Evolutionary conservation across 1,140 invertebrate genomes (phyloP), one percentile per base, ranked within the genome.

Genomic region (Lepidotrigona ventralis): DNA sequence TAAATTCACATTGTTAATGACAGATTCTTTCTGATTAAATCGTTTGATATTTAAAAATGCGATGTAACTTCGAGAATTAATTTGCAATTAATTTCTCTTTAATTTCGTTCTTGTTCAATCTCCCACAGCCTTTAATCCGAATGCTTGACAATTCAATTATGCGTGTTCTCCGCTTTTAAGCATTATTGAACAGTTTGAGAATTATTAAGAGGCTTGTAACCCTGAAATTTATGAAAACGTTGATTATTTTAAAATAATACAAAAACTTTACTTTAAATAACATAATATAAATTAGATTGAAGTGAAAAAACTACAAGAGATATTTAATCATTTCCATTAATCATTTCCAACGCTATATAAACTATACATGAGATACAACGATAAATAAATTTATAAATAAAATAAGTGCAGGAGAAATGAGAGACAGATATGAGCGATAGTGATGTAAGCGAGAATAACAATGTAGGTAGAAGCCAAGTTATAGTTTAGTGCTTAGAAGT

Each of bases 131-230:
- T 29, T 46, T 66, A 12, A 71, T 53, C 56, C 51, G 6, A 23
- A 54, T 70, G 51, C 21, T 83, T 46, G 69, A 85, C 69, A 46
- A 74, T 51, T 71, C 6, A 12, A 29, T 82, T 26, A 88, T 63
- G 29, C 60, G 64, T n/a, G 39, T 46, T 83, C 70, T 71, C 29
- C 29, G 23, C n/a, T 15, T 85, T 80, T 64, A 74, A 84, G 80
- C 76, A 81, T 90, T 80, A 90, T 58, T 92, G 91, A 75, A 89
- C 71, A 29, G 84, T 88, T 87, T 92, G 86, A 21, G 91, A 86
- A 90, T 91, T 90, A 71, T 63, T 86, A 39, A 92, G 85, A 60
- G 87, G 90, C 64, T 91, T 90, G 68, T 92, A 92, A 73, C 90
- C 91, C 91, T 92, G 79, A 66, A 88, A 60, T 77, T 77, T 15